phyloP scores from a whole-genome alignment of 2,797 vertebrate species.

The Tinamus major region DNA sequence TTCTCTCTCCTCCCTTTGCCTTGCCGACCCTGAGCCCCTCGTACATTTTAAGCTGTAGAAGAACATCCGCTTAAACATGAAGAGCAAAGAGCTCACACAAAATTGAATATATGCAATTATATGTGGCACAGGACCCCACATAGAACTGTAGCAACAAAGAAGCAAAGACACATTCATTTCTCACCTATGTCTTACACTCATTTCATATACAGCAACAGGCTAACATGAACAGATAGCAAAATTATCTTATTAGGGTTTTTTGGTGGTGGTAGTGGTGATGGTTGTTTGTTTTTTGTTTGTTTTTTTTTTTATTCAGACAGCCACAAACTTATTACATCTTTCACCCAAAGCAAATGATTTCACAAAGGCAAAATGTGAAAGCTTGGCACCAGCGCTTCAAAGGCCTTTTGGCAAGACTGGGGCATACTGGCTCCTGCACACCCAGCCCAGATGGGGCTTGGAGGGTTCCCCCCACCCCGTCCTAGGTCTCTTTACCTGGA shows the following conservation, averaged over 20 bases:
- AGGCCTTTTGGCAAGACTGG: neutral
- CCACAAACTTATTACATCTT: neutral
- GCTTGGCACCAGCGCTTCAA: accelerated
- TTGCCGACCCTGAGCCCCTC: neutral
- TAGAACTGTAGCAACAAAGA: neutral
- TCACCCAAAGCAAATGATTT: accelerated
- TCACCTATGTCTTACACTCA: neutral
- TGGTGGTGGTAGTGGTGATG: no score
- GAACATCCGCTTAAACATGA: slow-evolving; percentile 7
- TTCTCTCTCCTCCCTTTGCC: neutral
- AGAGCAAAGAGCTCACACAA: slow-evolving; percentile 18
- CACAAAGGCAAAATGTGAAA: neutral
- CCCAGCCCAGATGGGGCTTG: neutral
- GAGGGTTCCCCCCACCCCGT: neutral
- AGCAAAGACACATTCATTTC: neutral
- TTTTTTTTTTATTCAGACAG: neutral
- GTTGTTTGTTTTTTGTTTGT: neutral
- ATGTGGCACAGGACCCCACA: neutral
- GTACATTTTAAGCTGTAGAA: slow-evolving; percentile 2
- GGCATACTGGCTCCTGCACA: accelerated
- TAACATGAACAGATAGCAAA: neutral
- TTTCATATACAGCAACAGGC: neutral
- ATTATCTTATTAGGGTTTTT: neutral
- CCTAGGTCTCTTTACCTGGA: neutral
- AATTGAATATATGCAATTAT: slow-evolving; percentile 14